Evolutionary conservation across 2,888 invertebrate genomes (phyloP).

Genomic region (Agrotis puta): DNA sequence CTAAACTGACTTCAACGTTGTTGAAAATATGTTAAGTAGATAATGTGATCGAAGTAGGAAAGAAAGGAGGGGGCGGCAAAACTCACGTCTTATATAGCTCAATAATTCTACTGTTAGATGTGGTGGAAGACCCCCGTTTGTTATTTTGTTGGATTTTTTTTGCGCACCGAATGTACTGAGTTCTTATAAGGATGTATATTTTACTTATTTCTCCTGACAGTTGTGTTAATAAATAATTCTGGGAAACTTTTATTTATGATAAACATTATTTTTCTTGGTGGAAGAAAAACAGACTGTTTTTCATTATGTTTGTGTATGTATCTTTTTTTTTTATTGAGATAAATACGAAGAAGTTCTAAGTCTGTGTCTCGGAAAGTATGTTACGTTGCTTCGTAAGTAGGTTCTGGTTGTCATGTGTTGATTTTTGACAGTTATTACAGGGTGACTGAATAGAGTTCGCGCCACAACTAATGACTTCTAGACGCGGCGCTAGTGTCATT

Average conservation of each 20-base stretch:
- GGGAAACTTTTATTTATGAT: constrained; percentile 24
- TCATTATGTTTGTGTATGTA: not conserved
- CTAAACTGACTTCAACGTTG: no score
- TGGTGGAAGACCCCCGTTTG: constrained; percentile 4
- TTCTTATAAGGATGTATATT: constrained; percentile 32
- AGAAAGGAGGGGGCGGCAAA: not conserved
- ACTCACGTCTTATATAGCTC: not conserved
- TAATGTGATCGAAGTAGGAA: not conserved
- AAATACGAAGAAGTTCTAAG: not conserved
- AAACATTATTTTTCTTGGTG: constrained; percentile 23
- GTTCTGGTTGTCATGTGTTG: no score
- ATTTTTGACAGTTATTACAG: no score
- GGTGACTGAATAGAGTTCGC: no score
- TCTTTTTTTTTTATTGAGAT: not conserved
- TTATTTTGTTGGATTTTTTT: constrained; percentile 49
- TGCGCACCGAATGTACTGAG: constrained; percentile 13
- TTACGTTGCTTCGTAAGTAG: no score
- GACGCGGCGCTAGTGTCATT: no score
- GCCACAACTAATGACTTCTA: no score
- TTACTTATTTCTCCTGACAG: constrained; percentile 32
- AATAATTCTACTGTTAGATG: not conserved
- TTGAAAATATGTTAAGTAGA: no score
- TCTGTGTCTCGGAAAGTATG: no score
- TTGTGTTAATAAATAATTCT: constrained; percentile 45
- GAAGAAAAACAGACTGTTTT: constrained; percentile 12